Base-by-base conservation (phyloP, 2,113 vertebrate species). In the Irena cyanogastra region DNA sequence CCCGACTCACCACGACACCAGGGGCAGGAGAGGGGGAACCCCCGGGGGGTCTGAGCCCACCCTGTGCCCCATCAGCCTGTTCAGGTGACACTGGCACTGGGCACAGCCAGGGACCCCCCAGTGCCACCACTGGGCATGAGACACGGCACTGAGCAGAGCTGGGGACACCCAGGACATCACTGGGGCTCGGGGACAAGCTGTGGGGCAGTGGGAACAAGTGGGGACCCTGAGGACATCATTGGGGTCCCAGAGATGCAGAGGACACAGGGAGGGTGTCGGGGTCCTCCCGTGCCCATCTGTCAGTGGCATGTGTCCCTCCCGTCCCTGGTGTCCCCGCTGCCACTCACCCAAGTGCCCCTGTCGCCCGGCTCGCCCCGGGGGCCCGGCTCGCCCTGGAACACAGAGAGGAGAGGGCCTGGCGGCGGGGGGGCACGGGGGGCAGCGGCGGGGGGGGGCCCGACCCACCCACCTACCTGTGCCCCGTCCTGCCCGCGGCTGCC, bases 341-440 rank as follows among this genome's bases (percentile, higher is more conserved):
- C 80, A 95, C 99, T 99, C 98, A 99, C 99, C 99, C 99, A 99
- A 54, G 98, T 98, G 80, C 98, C 99, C 97, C 98, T 99, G 66
- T 99, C 98, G 52, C 99, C 99, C 5, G 98, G 98, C 92, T 99
- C 98, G 90, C 99, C 99, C 97, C 98, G 98, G 71, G 97, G 97
- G 79, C 99, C 99, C 16, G 98, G 97, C 66, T 97, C 93, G 54
- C 99, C 99, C 99, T 99, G 96, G 28, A 96, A 98, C 77, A 96
- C 63, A 97, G 85, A 84, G 4, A 95, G 65, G 57, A 86, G 85
- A 44, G 77, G 61, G 57, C 16, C 79, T 74, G 91, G 65, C 72
- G n/a, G 77, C 28, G 37, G n/a, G 37, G n/a, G 65, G 47, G 37
- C 11, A 17, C 2, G 13, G 69, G 68, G 83, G 60, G 41, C 49